phyloP scores from a whole-genome alignment of 2,113 vertebrate genomes.

The Thomomys bottae region DNA sequence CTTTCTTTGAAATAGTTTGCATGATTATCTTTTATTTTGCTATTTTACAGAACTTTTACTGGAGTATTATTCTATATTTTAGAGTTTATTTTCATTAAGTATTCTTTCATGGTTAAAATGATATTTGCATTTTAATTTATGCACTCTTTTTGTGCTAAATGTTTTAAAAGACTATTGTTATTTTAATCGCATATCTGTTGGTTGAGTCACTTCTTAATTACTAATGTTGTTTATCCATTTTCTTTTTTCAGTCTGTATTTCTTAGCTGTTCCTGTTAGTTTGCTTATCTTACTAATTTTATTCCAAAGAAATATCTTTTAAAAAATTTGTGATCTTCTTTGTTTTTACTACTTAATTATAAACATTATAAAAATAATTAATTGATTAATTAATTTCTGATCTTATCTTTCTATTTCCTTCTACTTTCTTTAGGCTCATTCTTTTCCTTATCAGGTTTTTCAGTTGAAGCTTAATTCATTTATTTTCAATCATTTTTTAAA shows the following conservation, averaged over 20 bases:
- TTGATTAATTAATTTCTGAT: conserved; percentile 59
- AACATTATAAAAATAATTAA: conserved; percentile 14
- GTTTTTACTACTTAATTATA: conserved; percentile 54
- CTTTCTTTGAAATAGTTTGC: neutral
- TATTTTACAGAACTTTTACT: neutral
- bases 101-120: conserved; percentile 19
- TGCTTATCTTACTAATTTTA: conserved; percentile 42
- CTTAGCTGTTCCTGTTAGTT: conserved; percentile 34
- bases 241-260: conserved; percentile 1
- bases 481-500: conserved; percentile 59
- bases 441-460: conserved; percentile 44
- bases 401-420: conserved; percentile 57
- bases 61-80: conserved; percentile 1
- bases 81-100: conserved; percentile 16
- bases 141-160: neutral
- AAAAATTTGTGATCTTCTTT: neutral
- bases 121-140: conserved; percentile 36
- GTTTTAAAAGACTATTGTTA: neutral
- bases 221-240: conserved; percentile 49
- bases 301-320: conserved; percentile 14
- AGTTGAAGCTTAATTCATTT: conserved; percentile 53
- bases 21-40: neutral
- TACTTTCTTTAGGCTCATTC: conserved; percentile 34
- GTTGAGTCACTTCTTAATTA: conserved; percentile 56
- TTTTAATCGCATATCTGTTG: conserved; percentile 16